These are phyloP conservation scores for Oligia latruncula DNA, from an alignment of 2,888 invertebrate species.

Conservation along the genomic window DNA sequence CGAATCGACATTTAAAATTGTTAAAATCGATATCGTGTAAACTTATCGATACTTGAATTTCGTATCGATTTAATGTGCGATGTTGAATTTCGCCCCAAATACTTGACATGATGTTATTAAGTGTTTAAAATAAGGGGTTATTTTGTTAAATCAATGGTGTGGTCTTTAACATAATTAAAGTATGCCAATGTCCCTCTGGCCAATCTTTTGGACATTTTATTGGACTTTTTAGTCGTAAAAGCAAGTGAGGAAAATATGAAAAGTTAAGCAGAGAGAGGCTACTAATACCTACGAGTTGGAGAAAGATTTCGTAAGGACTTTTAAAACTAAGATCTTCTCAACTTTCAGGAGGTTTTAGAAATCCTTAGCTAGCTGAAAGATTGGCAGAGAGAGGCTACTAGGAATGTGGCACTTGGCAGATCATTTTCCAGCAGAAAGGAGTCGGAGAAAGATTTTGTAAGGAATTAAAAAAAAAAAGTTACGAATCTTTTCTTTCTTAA, in stretches of 20 bases:
- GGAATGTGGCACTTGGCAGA: too few species aligned
- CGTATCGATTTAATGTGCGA: slow-evolving; percentile 55
- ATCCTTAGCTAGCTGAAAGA: not conserved
- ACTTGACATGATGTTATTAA: slow-evolving; percentile 48
- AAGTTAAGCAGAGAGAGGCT: not conserved
- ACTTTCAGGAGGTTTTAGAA: not conserved
- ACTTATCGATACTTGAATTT: slow-evolving; percentile 56
- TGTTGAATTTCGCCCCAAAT: slow-evolving; percentile 55
- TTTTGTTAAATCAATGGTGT: slow-evolving; percentile 42
- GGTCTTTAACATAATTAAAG: slow-evolving; percentile 24
- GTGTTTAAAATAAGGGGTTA: slow-evolving; percentile 49
- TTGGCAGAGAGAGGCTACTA: not conserved
- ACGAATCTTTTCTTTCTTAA: not conserved
- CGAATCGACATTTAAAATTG: slow-evolving; percentile 74
- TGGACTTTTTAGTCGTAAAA: not conserved
- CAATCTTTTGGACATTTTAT: not conserved
- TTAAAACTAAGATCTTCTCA: not conserved
- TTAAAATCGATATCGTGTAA: slow-evolving; percentile 66
- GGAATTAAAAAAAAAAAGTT: not conserved
- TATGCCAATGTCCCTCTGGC: slow-evolving; percentile 20
- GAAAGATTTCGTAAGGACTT: not conserved
- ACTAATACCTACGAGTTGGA: not conserved
- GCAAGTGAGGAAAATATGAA: not conserved
- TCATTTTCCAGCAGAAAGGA: too few species aligned
- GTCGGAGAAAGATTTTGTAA: not conserved